Base-by-base conservation (phyloP, 2,113 vertebrate species). In the Psilopsiagon aymara region DNA sequence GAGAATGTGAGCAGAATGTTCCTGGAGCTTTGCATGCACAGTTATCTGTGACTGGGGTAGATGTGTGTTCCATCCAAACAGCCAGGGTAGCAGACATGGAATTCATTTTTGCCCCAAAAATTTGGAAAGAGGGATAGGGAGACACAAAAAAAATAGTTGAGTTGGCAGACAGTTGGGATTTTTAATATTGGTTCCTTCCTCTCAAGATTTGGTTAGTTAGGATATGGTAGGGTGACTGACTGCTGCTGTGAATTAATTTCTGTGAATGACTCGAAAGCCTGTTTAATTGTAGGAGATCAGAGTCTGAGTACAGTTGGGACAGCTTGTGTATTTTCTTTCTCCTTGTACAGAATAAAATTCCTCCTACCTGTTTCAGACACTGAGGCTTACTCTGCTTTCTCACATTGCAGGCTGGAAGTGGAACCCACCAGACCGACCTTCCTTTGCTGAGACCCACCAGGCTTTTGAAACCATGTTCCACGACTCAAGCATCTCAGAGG, bases 391-490 rank as follows among this genome's bases (percentile, higher is more conserved):
- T 53, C 49, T 88, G 33, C 55, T 94, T 55, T 83, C 81, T 95
- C 37, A 13, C 28, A 17, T 9, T 68, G 86, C 55, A 99, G 99
- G 99, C 93, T 99, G 99, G 99, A 99, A 99, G 96, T 99, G 99
- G 99, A 99, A 98, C 94, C 99, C 99, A 52, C 90, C 99, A 43
- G 99, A 99, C 78, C 97, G 99, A 49, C 99, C 99, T 27, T 99
- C 99, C 11, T 99, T 99, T 98, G 98, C 99, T 86, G 99, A 99
- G 97, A 99, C 98, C 63, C 99, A 99, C 94, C 99, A 99, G 97
- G 99, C 99, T 69, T 99, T 99, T 95, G 99, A 99, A 98, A 99
- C 99, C 6, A 99, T 99, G 99, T 99, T 99, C 95, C 99, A 99
- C 2, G 99, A 99, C 96, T 99, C 99, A 1, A 99, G 99, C 97